A percentile compares a stretch with the other conserved stretches of the same genome.
These are phyloP conservation scores for Bombyx mandarina DNA, from an alignment of 1,140 invertebrate genomes.

Conservation along the genomic window DNA sequence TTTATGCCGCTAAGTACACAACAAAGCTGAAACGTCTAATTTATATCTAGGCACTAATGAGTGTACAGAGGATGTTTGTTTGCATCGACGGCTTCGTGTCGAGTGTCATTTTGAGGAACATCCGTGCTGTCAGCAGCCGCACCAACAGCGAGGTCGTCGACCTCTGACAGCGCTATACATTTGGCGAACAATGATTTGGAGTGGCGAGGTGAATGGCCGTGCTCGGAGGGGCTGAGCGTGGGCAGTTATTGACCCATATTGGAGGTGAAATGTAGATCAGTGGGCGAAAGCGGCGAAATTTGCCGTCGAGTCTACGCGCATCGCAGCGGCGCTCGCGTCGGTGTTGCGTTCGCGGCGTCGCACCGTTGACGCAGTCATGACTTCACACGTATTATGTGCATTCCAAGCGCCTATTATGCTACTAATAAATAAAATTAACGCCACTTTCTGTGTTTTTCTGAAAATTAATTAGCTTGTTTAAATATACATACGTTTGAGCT, in stretches of 20 bases:
- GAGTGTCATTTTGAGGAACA: constrained; percentile 59
- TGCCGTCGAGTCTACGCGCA: constrained; percentile 41
- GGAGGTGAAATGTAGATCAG: constrained; percentile 70
- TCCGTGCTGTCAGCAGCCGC: constrained; percentile 42
- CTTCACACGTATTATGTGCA: too few species aligned
- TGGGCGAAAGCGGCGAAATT: constrained; percentile 69
- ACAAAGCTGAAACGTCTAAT: constrained; percentile 13
- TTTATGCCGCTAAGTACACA: constrained; percentile 5
- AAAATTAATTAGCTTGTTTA: too few species aligned
- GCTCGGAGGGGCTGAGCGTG: constrained; percentile 63
- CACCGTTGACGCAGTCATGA: neutral
- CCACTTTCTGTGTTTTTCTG: too few species aligned
- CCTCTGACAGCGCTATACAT: constrained; percentile 56
- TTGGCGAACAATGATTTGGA: constrained; percentile 70
- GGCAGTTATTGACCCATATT: constrained; percentile 71
- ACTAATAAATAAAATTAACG: too few species aligned
- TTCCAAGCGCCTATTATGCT: too few species aligned
- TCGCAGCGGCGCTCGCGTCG: constrained; percentile 20
- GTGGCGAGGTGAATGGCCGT: constrained; percentile 66
- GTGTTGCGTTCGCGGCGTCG: constrained; percentile 8
- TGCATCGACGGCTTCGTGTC: constrained; percentile 35
- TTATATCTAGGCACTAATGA: constrained; percentile 9
- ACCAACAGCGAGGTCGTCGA: constrained; percentile 45
- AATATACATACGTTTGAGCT: too few species aligned
- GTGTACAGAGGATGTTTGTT: constrained; percentile 44